phyloP scores from a whole-genome alignment of 2,888 invertebrate genomes.

The Stomorhina lunata region DNA sequence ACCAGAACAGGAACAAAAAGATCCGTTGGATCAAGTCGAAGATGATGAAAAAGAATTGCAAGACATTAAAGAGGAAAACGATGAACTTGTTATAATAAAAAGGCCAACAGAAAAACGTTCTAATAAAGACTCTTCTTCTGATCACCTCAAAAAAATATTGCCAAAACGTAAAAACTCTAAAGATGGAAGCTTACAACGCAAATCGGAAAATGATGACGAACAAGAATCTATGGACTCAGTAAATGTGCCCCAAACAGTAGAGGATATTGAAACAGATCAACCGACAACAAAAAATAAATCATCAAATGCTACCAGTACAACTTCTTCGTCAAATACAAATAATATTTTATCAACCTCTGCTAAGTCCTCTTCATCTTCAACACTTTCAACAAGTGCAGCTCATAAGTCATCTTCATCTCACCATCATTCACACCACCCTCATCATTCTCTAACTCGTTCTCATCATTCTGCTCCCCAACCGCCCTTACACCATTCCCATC shows the following conservation, averaged over 20 bases:
- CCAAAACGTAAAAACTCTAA: slow-evolving; percentile 60
- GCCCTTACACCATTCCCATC: slow-evolving; percentile 66
- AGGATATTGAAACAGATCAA: slow-evolving; percentile 74
- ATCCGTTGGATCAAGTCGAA: slow-evolving; percentile 45
- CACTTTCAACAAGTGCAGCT: slow-evolving; percentile 45
- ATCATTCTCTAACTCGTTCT: slow-evolving; percentile 47
- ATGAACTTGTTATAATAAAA: slow-evolving; percentile 53
- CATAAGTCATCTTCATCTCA: slow-evolving; percentile 45
- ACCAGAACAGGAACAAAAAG: slow-evolving; percentile 60
- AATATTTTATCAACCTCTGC: slow-evolving; percentile 24
- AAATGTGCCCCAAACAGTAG: slow-evolving; percentile 72
- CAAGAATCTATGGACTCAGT: slow-evolving; percentile 20
- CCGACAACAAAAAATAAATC: slow-evolving; percentile 21
- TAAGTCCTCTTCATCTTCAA: slow-evolving; percentile 25
- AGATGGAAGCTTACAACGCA: slow-evolving; percentile 41
- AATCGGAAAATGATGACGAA: slow-evolving; percentile 49
- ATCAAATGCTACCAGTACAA: slow-evolving; percentile 27
- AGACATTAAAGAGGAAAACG: slow-evolving; percentile 47
- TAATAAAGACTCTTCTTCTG: slow-evolving; percentile 21
- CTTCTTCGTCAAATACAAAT: slow-evolving; percentile 24
- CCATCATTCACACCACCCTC: slow-evolving; percentile 46
- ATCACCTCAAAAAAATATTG: slow-evolving; percentile 45
- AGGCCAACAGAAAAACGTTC: slow-evolving; percentile 33
- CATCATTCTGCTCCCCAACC: slow-evolving; percentile 66
- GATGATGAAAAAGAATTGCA: slow-evolving; percentile 37